phyloP scores from a whole-genome alignment of 2,888 invertebrate genomes.

The Euzetes globulus region DNA sequence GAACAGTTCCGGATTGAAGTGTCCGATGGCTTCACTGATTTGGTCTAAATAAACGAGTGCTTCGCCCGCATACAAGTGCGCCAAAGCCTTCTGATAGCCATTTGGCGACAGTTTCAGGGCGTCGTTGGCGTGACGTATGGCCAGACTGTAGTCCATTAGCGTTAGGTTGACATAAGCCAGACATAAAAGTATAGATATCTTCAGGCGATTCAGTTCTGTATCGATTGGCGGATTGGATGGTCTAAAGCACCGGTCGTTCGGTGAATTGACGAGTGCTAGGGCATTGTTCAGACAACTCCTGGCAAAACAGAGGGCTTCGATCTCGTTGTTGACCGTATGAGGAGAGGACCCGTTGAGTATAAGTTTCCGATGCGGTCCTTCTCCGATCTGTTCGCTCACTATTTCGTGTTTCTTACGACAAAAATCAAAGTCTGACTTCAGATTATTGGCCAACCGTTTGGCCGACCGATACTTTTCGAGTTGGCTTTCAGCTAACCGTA shows the following conservation, averaged over 20 bases:
- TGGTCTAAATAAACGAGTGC: constrained; percentile 72
- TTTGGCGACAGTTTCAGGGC: constrained; percentile 45
- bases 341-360: constrained; percentile 48
- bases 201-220: constrained; percentile 42
- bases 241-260: constrained; percentile 12
- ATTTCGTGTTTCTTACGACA: constrained; percentile 56
- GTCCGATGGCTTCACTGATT: constrained; percentile 71
- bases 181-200: constrained; percentile 61
- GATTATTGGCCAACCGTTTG: constrained; percentile 42
- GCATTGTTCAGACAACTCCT: constrained; percentile 21
- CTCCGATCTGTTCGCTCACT: constrained; percentile 56
- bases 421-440: constrained; percentile 52
- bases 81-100: constrained; percentile 51
- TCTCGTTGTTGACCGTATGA: background rate
- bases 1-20: constrained; percentile 57
- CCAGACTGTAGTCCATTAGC: constrained; percentile 71
- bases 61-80: constrained; percentile 82
- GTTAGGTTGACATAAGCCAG: constrained; percentile 76
- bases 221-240: constrained; percentile 30
- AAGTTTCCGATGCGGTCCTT: constrained; percentile 57
- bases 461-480: constrained; percentile 36
- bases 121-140: constrained; percentile 61
- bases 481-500: constrained; percentile 78
- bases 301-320: constrained; percentile 2
- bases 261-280: constrained; percentile 14